Evolutionary conservation across 23 tunicate species (phyloP), one percentile per base, ranked within the genome.

Genomic region (Ciona savignyi): DNA sequence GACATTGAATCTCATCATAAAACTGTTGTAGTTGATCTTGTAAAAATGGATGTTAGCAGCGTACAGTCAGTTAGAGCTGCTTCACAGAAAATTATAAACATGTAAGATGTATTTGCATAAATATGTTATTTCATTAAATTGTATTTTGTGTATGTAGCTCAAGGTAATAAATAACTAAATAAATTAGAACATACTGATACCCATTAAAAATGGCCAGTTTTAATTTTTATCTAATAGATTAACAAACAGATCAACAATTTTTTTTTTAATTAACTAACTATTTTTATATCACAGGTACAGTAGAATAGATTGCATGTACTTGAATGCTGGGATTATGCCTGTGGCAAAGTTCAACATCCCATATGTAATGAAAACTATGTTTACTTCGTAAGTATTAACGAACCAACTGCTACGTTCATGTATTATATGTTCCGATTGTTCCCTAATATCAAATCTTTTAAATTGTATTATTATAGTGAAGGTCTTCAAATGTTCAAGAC

Each of bases 271-370:
- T 4, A 34, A 68, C 3, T 30, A 29, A 3, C 6, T 3, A 25
- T 29, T 68, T 68, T 68, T 49, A 64, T 22, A 1, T 71, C 48
- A 3, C 56, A 86, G 95, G 63, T 87, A 67, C 34, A 42, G 35
- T 0, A 26, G 25, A 0, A 15, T 87, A 20, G 95, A 87, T 65
- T 81, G 62, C 65, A 34, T 87, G 28, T 87, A 63, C 81, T 35
- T 87, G 27, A 87, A 87, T 63, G 95, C 95, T 51, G 95, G 95
- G 4, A 87, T 87, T 24, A 51, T 87, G 81, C 95, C 95, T 0
- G 67, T 75, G 27, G 32, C 42, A 19, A 70, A 70, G 19, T 1
- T 87, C 0, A 70, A 87, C 32, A 65, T 78, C 78, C 65, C 65
- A 15, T 34, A 66, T 23, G 42, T 77, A 1, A 20, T 68, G 1